phyloP scores from a whole-genome alignment of 2,113 vertebrate genomes.

The Hylia prasina region DNA sequence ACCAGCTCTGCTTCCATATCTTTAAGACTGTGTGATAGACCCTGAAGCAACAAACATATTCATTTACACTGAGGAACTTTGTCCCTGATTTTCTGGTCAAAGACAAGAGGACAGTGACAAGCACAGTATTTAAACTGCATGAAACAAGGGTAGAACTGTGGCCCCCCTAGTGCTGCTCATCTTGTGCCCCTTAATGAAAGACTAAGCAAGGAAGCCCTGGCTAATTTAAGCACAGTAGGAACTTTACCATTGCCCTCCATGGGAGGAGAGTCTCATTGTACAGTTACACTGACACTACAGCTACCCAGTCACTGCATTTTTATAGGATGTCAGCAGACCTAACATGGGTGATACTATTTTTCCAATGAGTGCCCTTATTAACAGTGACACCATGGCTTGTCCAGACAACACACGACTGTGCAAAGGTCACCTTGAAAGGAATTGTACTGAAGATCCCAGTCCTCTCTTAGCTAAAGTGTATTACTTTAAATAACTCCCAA shows the following conservation, averaged over 20 bases:
- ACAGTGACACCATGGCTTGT: neutral
- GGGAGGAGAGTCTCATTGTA: neutral
- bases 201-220: neutral
- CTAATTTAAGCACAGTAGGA: neutral
- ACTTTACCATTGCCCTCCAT: neutral
- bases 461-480: neutral
- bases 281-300: neutral
- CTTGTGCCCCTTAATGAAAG: neutral
- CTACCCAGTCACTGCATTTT: neutral
- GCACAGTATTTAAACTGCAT: neutral
- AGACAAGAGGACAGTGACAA: neutral
- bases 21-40: neutral
- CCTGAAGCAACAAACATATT: neutral
- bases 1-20: neutral
- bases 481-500: neutral
- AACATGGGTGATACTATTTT: neutral
- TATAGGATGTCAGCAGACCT: neutral
- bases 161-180: neutral
- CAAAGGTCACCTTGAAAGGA: conserved; percentile 1
- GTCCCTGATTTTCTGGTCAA: neutral
- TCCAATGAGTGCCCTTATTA: neutral
- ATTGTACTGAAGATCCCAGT: neutral
- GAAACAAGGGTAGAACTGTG: neutral
- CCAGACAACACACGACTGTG: neutral
- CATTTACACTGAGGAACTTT: neutral